Base-by-base conservation (phyloP, 1,140 invertebrate genomes). In the Aporrectodea caliginosa region DNA sequence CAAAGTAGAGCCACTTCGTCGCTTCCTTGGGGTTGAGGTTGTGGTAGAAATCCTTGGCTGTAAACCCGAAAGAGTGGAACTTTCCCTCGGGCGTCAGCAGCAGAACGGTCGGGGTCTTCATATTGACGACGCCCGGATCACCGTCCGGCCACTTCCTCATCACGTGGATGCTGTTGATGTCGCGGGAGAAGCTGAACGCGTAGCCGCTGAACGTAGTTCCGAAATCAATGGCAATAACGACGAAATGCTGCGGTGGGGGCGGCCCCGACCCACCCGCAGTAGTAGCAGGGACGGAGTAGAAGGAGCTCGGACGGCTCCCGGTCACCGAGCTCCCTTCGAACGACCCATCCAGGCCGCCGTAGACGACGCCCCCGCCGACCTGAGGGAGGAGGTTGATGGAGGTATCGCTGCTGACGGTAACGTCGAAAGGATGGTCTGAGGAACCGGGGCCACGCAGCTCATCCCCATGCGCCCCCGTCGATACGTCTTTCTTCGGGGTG, bases 121-220 rank as follows among this genome's bases (percentile, higher is more conserved):
- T 90, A 82, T 91, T 91, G 77, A 89, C 88, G 6, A 91, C 84
- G 6, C 91, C 91, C 14, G 90, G 90, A 83, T 91, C 91, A 22
- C 90, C 90, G 22, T 91, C 91, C 85, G 91, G 91, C 88, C 90
- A 91, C 83, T 91, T 91, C 68, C 91, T 87, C 91, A 92, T 92
- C 86, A 92, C 90, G 82, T 91, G 90, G 70, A 92, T 89, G 72
- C 89, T 88, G 29, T 90, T 89, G 1, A 89, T 88, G 82, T 91
- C 90, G 29, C 88, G 84, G 0, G 88, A 88, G 82, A 91, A 91
- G 34, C 90, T 90, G 83, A 91, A 92, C 0, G 91, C 91, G 83
- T 92, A 92, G 0, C 91, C 91, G 78, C 90, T 91, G 84, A 91
- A 92, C 0, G 91, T 91, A 0, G 91, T 92, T 1, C 91, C 91